Conservation (phyloP, 2,888 invertebrate species). For the Synanthedon tipuliformis region DNA sequence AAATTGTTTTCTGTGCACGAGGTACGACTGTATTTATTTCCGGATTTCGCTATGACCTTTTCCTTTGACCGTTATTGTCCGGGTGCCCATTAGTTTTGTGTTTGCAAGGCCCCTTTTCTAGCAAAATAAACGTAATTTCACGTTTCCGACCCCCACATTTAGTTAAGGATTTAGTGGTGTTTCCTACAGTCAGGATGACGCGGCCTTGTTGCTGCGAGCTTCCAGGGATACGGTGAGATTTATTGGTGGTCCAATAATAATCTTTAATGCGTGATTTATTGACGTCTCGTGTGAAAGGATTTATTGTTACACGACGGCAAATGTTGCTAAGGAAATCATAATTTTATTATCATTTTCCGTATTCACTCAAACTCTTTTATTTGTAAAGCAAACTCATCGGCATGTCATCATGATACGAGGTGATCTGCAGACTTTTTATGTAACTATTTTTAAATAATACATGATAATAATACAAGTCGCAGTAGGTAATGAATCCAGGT, state of each 20-base stretch:
- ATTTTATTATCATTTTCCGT: too few species aligned
- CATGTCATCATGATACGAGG: too few species aligned
- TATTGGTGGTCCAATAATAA: constrained; percentile 16
- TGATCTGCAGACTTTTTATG: too few species aligned
- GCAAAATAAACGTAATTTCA: constrained; percentile 21
- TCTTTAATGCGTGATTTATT: constrained; percentile 17
- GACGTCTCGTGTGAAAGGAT: constrained; percentile 8
- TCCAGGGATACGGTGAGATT: constrained; percentile 16
- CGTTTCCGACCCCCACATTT: constrained; percentile 1
- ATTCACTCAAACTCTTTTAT: too few species aligned
- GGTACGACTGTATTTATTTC: background rate
- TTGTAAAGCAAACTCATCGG: too few species aligned
- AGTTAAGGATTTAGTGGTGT: constrained; percentile 6
- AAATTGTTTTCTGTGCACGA: too few species aligned
- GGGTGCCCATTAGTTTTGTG: constrained; percentile 9
- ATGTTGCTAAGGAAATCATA: background rate
- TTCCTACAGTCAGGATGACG: constrained; percentile 3
- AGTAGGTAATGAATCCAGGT: too few species aligned
- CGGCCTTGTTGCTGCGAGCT: constrained; percentile 8
- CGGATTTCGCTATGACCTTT: background rate
- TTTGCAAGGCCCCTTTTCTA: constrained; percentile 9
- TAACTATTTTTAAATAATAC: too few species aligned
- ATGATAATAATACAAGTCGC: too few species aligned
- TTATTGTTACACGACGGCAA: constrained; percentile 4
- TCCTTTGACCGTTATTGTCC: background rate